phyloP scores from a whole-genome alignment of 2,113 vertebrate genomes.

The Opisthocomus hoazin region DNA sequence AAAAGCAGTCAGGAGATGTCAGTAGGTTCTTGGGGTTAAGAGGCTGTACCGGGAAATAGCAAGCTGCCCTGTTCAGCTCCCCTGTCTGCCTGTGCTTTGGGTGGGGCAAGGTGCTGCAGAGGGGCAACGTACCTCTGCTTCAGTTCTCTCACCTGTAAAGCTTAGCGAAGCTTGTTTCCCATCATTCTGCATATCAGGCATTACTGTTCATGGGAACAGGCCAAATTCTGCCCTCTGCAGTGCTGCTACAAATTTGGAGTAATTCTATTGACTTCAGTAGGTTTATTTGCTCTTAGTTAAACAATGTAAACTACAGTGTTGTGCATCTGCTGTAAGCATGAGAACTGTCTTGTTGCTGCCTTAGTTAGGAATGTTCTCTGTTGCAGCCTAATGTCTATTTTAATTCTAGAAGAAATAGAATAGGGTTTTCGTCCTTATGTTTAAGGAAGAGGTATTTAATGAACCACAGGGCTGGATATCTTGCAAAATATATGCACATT shows the following conservation, averaged over 20 bases:
- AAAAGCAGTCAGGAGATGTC: neutral
- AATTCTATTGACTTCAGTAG: neutral
- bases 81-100: neutral
- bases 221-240: rapidly evolving
- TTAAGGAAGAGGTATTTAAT: conserved; percentile 30
- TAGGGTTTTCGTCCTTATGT: neutral
- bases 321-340: neutral
- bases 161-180: neutral
- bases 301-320: neutral
- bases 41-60: neutral
- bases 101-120: neutral
- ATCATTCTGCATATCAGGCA: neutral
- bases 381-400: neutral
- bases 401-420: neutral
- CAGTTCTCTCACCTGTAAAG: neutral
- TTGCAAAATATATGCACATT: conserved; percentile 46
- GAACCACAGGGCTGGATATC: conserved; percentile 42
- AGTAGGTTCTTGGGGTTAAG: neutral
- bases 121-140: neutral
- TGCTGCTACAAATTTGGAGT: neutral
- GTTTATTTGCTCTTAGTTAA: neutral
- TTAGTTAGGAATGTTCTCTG: neutral
- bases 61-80: neutral
- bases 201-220: neutral
- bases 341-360: neutral